Evolutionary conservation across 2,888 invertebrate species (phyloP).

Genomic region (Scaptomyza polygonia): DNA sequence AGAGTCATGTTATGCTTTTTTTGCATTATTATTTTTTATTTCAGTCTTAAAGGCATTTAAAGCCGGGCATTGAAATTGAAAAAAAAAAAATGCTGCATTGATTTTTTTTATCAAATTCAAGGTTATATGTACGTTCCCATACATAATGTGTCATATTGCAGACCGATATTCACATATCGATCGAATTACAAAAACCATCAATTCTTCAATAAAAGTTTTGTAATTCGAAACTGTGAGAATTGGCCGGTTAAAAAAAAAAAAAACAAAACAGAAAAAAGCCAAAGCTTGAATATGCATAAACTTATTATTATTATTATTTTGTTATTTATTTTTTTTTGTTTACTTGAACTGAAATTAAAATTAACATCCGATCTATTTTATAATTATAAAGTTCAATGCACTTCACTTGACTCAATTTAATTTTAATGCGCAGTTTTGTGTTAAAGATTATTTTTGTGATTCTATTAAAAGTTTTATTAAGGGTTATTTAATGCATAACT

Average conservation of each 20-base stretch:
- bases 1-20: no score
- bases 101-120: no score
- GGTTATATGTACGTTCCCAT: no score
- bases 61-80: no score
- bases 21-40: no score
- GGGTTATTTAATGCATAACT: no score
- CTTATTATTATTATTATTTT: not conserved
- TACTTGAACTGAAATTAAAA: not conserved
- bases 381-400: not conserved
- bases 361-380: not conserved
- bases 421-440: not conserved
- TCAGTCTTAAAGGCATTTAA: no score
- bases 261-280: no score
- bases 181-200: not conserved
- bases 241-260: not conserved
- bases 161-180: not conserved
- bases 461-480: no score
- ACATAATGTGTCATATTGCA: no score
- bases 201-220: not conserved
- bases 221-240: slow-evolving; percentile 6
- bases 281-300: not conserved
- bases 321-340: not conserved
- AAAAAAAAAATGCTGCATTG: no score
- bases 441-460: no score
- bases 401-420: not conserved